Conservation (phyloP, 1,140 invertebrate genomes). For the silkworm (Bombyx mori) region ASM3026992v2 NC_085113.1:46001-46500, state of each 20-base stretch:
- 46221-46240: slow-evolving; percentile 4
- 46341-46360: slow-evolving; percentile 4
- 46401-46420: slow-evolving; percentile 8
- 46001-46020: slow-evolving; percentile 9
- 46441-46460: not conserved
- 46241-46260: slow-evolving; percentile 19
- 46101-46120: slow-evolving; percentile 5
- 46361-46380: not conserved
- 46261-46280: slow-evolving; percentile 14
- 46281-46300: slow-evolving; percentile 9
- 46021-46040: slow-evolving; percentile 13
- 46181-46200: not conserved
- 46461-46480: not conserved
- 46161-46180: slow-evolving; percentile 6
- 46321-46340: slow-evolving; percentile 11
- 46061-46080: slow-evolving; percentile 15
- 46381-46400: slow-evolving; percentile 1
- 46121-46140: slow-evolving; percentile 11
- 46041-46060: slow-evolving; percentile 8
- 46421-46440: not conserved
- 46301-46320: slow-evolving; percentile 5
- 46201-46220: not conserved
- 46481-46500: not conserved
- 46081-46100: slow-evolving; percentile 3
- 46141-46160: slow-evolving; percentile 4